Base-by-base conservation (phyloP, 2,888 invertebrate genomes). In the Actias luna region DNA sequence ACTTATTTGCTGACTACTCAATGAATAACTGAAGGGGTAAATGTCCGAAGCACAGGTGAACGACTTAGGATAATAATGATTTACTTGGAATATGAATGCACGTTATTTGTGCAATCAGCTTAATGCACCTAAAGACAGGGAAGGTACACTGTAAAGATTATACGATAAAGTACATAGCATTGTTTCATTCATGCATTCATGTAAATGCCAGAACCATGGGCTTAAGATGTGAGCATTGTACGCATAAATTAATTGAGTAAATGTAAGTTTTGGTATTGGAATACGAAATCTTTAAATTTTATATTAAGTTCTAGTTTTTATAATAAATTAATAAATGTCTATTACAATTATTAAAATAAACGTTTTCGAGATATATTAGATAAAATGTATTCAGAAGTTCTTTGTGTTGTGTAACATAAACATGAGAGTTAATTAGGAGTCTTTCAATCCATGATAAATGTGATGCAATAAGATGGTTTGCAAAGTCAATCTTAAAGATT, bases 1-100 rank as follows among this genome's bases (percentile, higher is more conserved):
- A 25, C 22, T 52, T 25, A 52, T 55, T 55, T n/a, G 10, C 29
- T 29, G 7, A n/a, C 55, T 29, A 29, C 55, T 29, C 18, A 36
- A 35, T 18, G 22, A 22, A 35, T 25, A n/a, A 35, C 25, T 33
- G 25, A 59, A 16, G 29, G 55, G 29, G 29, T 55, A 55, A 55
- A 55, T n/a, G 55, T 55, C 14, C 27, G 29, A 27, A n/a, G n/a
- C 29, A 29, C 29, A 63, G 69, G 67, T 67, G 67, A 67, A 65
- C 66, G 65, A 63, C 66, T 65, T 55, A 55, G 7, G 25, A 5
- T 52, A 52, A 52, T 31, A 39, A 63, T 50, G n/a, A 42, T 42
- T 42, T n/a, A 42, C n/a, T n/a, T 39, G 39, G n/a, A 39, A 39
- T 39, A 16, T 39, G 4, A 39, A n/a, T n/a, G n/a, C 39, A 39